Evolutionary conservation across 2,888 invertebrate genomes (phyloP), one percentile per base, ranked within the genome.

Genomic region (Ephialtes manifestator): DNA sequence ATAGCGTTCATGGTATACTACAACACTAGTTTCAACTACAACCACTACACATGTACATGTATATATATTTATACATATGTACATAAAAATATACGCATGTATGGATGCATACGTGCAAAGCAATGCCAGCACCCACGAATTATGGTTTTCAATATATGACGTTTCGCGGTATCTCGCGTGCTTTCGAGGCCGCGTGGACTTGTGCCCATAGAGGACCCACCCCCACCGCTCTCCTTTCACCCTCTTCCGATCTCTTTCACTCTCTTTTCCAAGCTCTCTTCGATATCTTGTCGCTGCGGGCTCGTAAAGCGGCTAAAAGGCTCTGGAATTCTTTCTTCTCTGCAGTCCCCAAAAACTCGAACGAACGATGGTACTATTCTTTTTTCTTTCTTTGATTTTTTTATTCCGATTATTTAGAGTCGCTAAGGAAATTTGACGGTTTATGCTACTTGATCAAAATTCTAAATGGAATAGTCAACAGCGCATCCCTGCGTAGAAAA

Each of bases 131-230:
- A 65, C 72, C 87, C 87, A 90, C 93, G 93, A 94, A 94, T 94
- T 93, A 94, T 93, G 92, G 92, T 93, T 93, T 92, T 93, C 93
- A 93, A 94, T 93, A 92, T 93, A 93, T 91, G 90, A 91, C 89
- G 89, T 91, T 87, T 88, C 89, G 90, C 68, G 46, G 48, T 92
- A 92, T 93, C 91, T 85, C 77, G 87, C 13, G 15, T 48, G n/a
- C 48, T 51, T 84, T 84, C 63, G 85, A 87, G 86, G 87, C 85
- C 55, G 35, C 71, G 71, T 72, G 72, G 46, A 24, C 13, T 55
- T 8, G 8, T 28, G 48, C 28, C 51, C 67, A 48, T 48, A 48
- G 48, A 46, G 68, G 18, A 88, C 71, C 77, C 39, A 51, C 86
- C 77, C 83, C 60, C 76, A 24, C 74, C 28, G 85, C 85, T 86